Evolutionary conservation across 1,140 invertebrate genomes (phyloP).

Genomic region (Acyrthosiphon pisum): DNA sequence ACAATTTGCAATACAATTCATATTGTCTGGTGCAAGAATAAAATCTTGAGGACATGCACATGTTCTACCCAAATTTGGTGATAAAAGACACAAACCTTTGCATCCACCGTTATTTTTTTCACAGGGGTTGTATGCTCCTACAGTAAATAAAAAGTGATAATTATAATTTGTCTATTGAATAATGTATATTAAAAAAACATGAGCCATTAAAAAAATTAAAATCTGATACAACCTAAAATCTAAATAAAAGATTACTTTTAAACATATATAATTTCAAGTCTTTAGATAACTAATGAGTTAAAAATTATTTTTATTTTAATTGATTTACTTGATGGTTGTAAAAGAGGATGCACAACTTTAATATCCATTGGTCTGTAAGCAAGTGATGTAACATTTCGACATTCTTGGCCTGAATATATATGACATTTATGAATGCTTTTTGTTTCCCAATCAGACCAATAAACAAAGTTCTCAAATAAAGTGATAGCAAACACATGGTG

Average conservation of each 20-base stretch:
- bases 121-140: slow-evolving; percentile 65
- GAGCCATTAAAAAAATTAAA: neutral
- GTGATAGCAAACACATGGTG: slow-evolving; percentile 89
- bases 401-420: slow-evolving; percentile 73
- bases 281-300: neutral
- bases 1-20: slow-evolving; percentile 78
- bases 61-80: slow-evolving; percentile 66
- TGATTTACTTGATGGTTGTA: slow-evolving; percentile 69
- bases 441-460: slow-evolving; percentile 93
- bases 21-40: slow-evolving; percentile 71
- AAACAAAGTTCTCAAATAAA: slow-evolving; percentile 85
- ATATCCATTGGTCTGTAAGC: slow-evolving; percentile 89
- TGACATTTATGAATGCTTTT: slow-evolving; percentile 85
- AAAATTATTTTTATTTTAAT: neutral
- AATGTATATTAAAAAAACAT: neutral
- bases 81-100: slow-evolving; percentile 78
- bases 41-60: slow-evolving; percentile 87
- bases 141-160: slow-evolving; percentile 9
- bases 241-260: neutral
- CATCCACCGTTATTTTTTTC: slow-evolving; percentile 68
- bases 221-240: neutral
- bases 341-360: slow-evolving; percentile 79
- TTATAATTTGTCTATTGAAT: neutral
- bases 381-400: slow-evolving; percentile 73
- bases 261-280: neutral